Conservation (phyloP, 2,888 invertebrate genomes). For the Argynnis bischoffii region DNA sequence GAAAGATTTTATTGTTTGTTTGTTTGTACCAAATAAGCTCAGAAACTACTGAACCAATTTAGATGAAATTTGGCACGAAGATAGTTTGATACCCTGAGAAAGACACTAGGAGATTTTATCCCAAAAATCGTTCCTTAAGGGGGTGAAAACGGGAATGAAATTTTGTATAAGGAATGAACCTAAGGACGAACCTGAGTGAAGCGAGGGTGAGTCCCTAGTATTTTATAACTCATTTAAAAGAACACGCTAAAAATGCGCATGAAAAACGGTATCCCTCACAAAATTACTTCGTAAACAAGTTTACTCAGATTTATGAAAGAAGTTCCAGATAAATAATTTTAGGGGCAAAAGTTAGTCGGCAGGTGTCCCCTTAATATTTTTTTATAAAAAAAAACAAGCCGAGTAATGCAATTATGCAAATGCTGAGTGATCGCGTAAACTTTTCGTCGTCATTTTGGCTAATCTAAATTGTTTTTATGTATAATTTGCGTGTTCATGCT, state of each 20-base stretch:
- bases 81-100: no score
- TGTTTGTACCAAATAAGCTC: no score
- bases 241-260: constrained; percentile 47
- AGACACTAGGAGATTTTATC: no score
- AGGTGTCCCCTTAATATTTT: constrained; percentile 77
- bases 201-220: background rate
- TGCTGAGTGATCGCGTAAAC: constrained; percentile 49
- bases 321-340: constrained; percentile 78
- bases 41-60: no score
- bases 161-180: no score
- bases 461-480: constrained; percentile 29
- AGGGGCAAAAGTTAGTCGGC: constrained; percentile 73
- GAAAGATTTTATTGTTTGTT: no score
- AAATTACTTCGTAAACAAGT: constrained; percentile 81
- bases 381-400: constrained; percentile 59
- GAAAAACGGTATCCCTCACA: constrained; percentile 55
- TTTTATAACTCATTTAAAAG: constrained; percentile 15
- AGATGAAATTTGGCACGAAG: no score
- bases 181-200: no score
- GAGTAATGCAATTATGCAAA: constrained; percentile 77
- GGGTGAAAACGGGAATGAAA: no score
- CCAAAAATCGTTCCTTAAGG: no score
- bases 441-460: constrained; percentile 35
- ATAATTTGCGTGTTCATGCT: constrained; percentile 18
- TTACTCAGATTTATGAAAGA: constrained; percentile 79